These are phyloP conservation scores for Sinosuthora webbiana DNA, from an alignment of 2,113 vertebrate genomes.

Conservation along the genomic window DNA sequence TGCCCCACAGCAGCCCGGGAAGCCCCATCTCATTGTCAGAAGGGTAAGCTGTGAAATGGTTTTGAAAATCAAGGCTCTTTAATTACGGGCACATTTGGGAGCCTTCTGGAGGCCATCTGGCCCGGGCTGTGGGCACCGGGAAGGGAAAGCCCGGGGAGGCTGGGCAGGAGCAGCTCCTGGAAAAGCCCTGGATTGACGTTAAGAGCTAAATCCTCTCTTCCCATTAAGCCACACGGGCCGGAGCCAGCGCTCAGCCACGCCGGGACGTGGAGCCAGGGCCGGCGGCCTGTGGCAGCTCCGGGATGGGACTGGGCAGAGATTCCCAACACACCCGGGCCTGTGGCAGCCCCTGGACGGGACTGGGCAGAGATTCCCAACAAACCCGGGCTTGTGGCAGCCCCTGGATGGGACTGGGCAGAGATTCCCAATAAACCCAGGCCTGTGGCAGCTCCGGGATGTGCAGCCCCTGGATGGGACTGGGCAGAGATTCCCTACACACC, in stretches of 20 bases:
- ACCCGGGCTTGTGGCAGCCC: too few relatives aligned
- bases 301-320: too few relatives aligned
- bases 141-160: background rate
- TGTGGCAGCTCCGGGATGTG: too few relatives aligned
- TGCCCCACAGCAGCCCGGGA: background rate
- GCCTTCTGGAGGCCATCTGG: constrained; percentile 52
- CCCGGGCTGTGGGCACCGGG: background rate
- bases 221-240: accelerated
- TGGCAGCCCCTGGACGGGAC: too few relatives aligned
- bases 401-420: too few relatives aligned
- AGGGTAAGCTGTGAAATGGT: constrained; percentile 18
- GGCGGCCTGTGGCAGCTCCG: background rate
- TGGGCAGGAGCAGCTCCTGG: background rate
- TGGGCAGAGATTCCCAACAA: too few relatives aligned
- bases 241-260: accelerated
- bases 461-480: too few relatives aligned
- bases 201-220: background rate
- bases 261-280: background rate
- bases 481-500: too few relatives aligned
- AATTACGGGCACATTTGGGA: background rate
- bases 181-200: background rate
- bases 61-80: constrained; percentile 32
- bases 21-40: background rate
- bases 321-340: too few relatives aligned
- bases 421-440: too few relatives aligned